phyloP scores from a whole-genome alignment of 2,888 invertebrate genomes.

The Polymixis flavicincta region DNA sequence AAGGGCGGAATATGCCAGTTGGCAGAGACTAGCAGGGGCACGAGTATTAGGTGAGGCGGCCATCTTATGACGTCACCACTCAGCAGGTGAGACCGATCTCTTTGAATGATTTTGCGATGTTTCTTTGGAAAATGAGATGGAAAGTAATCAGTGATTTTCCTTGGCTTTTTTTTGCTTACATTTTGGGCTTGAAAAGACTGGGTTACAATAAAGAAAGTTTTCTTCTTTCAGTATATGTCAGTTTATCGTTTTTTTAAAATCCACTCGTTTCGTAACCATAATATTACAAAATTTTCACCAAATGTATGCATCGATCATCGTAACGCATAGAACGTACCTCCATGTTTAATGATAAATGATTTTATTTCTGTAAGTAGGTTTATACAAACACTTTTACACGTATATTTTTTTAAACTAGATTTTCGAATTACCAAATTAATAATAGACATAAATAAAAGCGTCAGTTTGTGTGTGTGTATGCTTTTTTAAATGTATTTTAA shows the following conservation, averaged over 20 bases:
- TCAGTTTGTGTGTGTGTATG: no score
- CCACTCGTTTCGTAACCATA: neutral
- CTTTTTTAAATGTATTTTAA: no score
- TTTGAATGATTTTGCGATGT: constrained; percentile 26
- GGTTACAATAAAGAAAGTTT: neutral
- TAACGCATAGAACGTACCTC: neutral
- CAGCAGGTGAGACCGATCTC: constrained; percentile 32
- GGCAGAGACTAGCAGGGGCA: constrained; percentile 64
- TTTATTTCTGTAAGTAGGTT: no score
- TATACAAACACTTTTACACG: no score
- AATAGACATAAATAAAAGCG: neutral
- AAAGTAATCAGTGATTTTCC: neutral
- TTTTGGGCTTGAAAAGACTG: neutral
- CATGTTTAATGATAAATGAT: no score
- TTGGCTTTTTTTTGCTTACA: neutral
- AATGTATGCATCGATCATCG: neutral
- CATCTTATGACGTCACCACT: constrained; percentile 50
- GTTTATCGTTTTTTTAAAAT: neutral
- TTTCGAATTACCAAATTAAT: neutral
- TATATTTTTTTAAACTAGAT: no score
- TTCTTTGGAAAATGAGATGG: neutral
- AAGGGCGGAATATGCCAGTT: constrained; percentile 69
- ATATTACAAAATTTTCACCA: neutral
- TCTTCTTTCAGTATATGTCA: neutral
- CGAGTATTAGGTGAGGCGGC: constrained; percentile 64